Conservation (phyloP, 2,797 vertebrate genomes). For the Melanotaenia parkinsoni region DNA sequence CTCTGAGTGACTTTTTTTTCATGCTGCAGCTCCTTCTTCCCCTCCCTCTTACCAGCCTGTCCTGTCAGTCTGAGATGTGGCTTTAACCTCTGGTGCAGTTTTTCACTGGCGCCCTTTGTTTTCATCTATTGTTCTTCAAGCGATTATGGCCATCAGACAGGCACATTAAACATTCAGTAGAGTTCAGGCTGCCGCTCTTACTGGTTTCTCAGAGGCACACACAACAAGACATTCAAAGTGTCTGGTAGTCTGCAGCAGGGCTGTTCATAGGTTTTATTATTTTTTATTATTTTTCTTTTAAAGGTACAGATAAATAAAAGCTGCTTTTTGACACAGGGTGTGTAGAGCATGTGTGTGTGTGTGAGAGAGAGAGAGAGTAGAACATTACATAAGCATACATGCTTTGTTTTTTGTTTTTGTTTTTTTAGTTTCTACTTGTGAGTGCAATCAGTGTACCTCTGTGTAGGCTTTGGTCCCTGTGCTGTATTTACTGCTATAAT, state of each 20-base stretch:
- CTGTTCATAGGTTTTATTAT: neutral
- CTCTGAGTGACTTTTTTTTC: conserved; percentile 44
- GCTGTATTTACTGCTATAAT: conserved; percentile 47
- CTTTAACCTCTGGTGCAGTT: conserved; percentile 53
- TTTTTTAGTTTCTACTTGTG: neutral
- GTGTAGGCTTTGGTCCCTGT: neutral
- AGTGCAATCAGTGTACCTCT: conserved; percentile 1
- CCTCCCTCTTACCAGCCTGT: conserved; percentile 11
- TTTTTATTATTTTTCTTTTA: conserved; percentile 9
- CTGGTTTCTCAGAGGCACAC: conserved; percentile 60
- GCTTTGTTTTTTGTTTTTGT: conserved; percentile 1
- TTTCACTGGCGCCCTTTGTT: conserved; percentile 65
- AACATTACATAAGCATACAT: neutral
- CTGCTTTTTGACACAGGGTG: conserved; percentile 23
- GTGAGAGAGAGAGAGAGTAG: neutral
- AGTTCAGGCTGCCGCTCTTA: conserved; percentile 47
- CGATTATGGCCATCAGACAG: conserved; percentile 80
- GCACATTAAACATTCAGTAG: conserved; percentile 79
- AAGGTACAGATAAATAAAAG: conserved; percentile 49
- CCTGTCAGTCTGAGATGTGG: conserved; percentile 55
- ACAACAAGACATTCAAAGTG: conserved; percentile 64
- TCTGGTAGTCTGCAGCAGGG: conserved; percentile 26
- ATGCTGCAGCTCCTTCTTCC: neutral
- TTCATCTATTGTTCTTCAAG: conserved; percentile 77
- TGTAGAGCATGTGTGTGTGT: conserved; percentile 6